These are phyloP conservation scores for Linnaemya tessellans DNA, from an alignment of 2,888 invertebrate species.

Conservation along the genomic window DNA sequence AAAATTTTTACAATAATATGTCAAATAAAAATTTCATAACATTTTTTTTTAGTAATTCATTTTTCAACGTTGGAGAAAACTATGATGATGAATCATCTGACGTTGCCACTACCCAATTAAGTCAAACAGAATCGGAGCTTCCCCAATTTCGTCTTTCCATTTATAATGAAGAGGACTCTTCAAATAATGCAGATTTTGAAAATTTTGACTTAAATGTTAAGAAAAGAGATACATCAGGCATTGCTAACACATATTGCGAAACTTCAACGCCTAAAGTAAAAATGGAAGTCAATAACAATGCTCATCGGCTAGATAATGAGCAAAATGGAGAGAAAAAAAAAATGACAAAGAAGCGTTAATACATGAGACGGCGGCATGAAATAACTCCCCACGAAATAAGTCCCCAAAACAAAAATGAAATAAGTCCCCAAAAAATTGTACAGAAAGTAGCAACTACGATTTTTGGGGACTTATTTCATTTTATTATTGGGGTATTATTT, in stretches of 20 bases:
- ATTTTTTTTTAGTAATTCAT: slow-evolving; percentile 33
- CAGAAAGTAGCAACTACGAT: too few species aligned
- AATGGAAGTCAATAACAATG: not conserved
- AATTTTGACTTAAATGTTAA: slow-evolving; percentile 69
- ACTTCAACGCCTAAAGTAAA: slow-evolving; percentile 5
- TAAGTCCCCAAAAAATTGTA: too few species aligned
- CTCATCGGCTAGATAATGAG: slow-evolving; percentile 34
- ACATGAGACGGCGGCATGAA: slow-evolving; percentile 61
- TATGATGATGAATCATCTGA: slow-evolving; percentile 60
- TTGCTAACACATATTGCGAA: slow-evolving; percentile 6
- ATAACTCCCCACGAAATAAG: too few species aligned
- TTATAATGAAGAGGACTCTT: slow-evolving; percentile 46
- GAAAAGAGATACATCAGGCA: slow-evolving; percentile 49
- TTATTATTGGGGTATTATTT: too few species aligned
- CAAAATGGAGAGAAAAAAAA: slow-evolving; percentile 52
- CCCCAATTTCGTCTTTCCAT: slow-evolving; percentile 33
- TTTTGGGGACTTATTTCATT: too few species aligned
- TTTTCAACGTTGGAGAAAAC: slow-evolving; percentile 59
- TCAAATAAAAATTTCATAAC: too few species aligned
- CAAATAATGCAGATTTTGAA: slow-evolving; percentile 65
- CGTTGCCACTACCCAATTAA: not conserved
- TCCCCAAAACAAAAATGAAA: too few species aligned
- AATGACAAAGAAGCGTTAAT: slow-evolving; percentile 64
- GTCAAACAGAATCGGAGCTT: slow-evolving; percentile 25
- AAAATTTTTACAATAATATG: too few species aligned